Base-by-base conservation (phyloP, 2,888 invertebrate genomes). In the Coenonympha arcania region DNA sequence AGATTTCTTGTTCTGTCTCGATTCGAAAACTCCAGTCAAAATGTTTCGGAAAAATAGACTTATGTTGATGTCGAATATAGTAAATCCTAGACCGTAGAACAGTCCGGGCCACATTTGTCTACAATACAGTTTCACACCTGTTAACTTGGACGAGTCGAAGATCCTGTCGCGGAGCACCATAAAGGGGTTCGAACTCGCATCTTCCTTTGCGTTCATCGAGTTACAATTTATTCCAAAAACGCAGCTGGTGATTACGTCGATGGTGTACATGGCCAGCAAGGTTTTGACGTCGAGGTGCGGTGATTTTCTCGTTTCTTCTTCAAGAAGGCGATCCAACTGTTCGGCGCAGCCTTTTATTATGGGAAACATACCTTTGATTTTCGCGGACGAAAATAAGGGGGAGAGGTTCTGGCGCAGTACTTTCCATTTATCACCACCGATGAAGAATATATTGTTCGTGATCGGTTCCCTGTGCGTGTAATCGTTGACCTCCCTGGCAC, bases 361-460 rank as follows among this genome's bases (percentile, higher is more conserved):
- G 40, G 71, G 60, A 43, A 79, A 83, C 82, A 82, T 84, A 11
- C 68, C 76, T 52, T 71, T 80, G 66, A 80, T 75, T 57, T 80
- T 82, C 0, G 71, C 60, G 0, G 76, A 69, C 0, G 82, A 69
- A 56, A 81, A 84, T 0, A 81, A 44, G 0, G 78, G 76, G 0
- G 76, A 74, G 8, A 76, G 45, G 31, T 79, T 76, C 52, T 83
- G 81, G 1, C 82, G 63, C 2, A 72, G 31, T 0, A 77, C 65
- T 46, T 72, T 78, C 82, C 83, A 83, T 1, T 58, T 52, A 49
- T 81, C 76, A 0, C 81, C 83, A 33, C 65, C 58, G 0, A 62
- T 60, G 45, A 62, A 68, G 50, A 82, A 79, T 1, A 82, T 52
- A 26, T 69, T 77, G 30, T 61, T 59, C 0, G 71, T 69, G 0